phyloP scores from a whole-genome alignment of 2,797 vertebrate species.

The Chelon auratus region DNA sequence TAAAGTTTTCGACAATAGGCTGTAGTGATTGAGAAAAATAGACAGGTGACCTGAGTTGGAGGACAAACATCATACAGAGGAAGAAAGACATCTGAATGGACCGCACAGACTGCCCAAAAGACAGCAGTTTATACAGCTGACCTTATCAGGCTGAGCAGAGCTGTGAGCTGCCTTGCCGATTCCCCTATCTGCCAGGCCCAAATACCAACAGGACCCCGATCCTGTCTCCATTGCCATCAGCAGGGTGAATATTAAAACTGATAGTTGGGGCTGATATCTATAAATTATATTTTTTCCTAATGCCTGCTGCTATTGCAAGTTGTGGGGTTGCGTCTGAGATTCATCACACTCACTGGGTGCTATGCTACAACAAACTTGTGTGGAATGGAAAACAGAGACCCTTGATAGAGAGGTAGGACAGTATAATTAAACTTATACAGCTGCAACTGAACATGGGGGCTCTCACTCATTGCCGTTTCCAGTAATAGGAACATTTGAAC shows the following conservation, averaged over 20 bases:
- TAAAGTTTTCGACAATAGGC: conserved; percentile 11
- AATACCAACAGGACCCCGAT: conserved; percentile 69
- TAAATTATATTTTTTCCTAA: conserved; percentile 47
- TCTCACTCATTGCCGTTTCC: neutral
- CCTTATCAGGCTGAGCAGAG: conserved; percentile 74
- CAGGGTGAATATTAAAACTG: conserved; percentile 65
- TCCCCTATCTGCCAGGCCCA: conserved; percentile 59
- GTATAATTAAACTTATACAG: neutral
- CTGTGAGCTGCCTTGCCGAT: conserved; percentile 55
- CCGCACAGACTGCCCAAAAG: conserved; percentile 51
- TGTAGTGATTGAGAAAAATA: conserved; percentile 31
- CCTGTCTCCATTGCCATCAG: conserved; percentile 58
- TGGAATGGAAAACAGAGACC: conserved; percentile 13
- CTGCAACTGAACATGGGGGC: neutral
- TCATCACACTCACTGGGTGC: conserved; percentile 16
- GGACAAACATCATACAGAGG: conserved; percentile 47
- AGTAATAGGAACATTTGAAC: neutral
- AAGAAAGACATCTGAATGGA: conserved; percentile 52
- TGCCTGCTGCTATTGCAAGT: conserved; percentile 30
- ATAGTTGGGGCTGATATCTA: conserved; percentile 54
- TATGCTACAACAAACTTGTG: conserved; percentile 23
- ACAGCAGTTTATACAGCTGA: conserved; percentile 63
- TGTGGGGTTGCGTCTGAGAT: conserved; percentile 25
- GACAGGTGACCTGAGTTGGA: conserved; percentile 37
- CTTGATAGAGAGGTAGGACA: neutral